Evolutionary conservation across 2,113 vertebrate species (phyloP), one percentile per base, ranked within the genome.

Genomic region (Phasianus colchicus): DNA sequence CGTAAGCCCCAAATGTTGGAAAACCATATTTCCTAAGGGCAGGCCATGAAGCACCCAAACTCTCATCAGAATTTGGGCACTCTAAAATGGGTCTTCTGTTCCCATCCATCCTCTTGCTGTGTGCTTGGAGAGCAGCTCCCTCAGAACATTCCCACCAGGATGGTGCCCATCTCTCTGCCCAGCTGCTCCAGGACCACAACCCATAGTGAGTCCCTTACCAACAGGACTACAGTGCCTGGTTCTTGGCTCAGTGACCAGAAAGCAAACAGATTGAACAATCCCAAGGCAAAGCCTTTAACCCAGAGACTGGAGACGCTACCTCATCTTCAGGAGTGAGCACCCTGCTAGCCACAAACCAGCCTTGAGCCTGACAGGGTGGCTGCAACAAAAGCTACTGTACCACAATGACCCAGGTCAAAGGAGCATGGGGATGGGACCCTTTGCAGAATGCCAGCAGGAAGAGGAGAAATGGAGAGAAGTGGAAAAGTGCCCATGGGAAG

Each of bases 261-360:
- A 70, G 71, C 72, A 94, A 96, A 91, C 67, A 87, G 86, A 92
- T 87, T 95, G 96, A 81, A 93, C 75, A 92, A 96, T 93, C 81
- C 91, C 0, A 1, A 7, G 69, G 74, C 0, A 0, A 89, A 92
- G 89, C 95, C 96, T 96, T 95, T 96, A 83, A 92, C 95, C 94
- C 92, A 96, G 92, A 78, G 12, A 0, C 24, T 8, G 78, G 92
- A 96, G 96, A 96, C 92, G 0, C 95, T 96, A 80, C 92, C 94
- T 96, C 94, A 96, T 54, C 7, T 40, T 36, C 84, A 91, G 86
- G 73, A 60, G 83, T 18, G 47, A 72, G 81, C 65, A 32, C 61
- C 9, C 20, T 0, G 36, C 58, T 0, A 6, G 45, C 29, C 52
- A 21, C 70, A 22, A 34, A 43, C 24, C 42, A 24, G 11, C 57